phyloP scores from a whole-genome alignment of 2,797 vertebrate genomes.

The Scomberomorus guttatus region DNA sequence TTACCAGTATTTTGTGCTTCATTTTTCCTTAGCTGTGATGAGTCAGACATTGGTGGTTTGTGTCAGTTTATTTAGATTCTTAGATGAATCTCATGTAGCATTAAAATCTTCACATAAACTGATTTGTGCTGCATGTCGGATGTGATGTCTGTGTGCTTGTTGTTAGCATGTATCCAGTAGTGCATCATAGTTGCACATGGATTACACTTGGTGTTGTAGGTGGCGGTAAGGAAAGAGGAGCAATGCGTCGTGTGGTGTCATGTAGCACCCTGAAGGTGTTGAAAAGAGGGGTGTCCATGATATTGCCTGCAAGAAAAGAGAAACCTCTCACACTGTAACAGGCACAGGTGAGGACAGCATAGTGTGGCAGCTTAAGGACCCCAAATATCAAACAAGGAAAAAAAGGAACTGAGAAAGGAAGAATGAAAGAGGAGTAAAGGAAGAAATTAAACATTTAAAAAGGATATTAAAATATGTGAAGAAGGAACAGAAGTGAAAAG shows the following conservation, averaged over 20 bases:
- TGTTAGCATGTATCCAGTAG: neutral
- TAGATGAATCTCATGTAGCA: neutral
- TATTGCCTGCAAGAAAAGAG: constrained; percentile 12
- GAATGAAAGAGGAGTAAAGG: constrained; percentile 1
- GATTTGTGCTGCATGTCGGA: neutral
- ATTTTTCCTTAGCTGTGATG: neutral
- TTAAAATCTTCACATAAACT: neutral
- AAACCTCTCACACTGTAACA: neutral
- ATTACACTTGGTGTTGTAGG: constrained; percentile 5
- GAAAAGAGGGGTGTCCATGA: constrained; percentile 15
- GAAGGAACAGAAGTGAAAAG: constrained; percentile 3
- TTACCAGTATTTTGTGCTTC: neutral
- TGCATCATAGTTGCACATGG: neutral
- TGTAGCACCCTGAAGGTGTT: constrained; percentile 48
- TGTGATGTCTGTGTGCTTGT: neutral
- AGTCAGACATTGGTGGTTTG: neutral
- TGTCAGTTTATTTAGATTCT: neutral
- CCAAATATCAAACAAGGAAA: constrained; percentile 2
- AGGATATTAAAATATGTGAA: constrained; percentile 25
- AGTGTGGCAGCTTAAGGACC: neutral
- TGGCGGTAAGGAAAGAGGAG: constrained; percentile 28
- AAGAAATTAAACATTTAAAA: constrained; percentile 1
- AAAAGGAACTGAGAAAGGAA: neutral
- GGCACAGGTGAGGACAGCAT: neutral
- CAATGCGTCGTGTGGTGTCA: constrained; percentile 30